Conservation (phyloP, 2,113 vertebrate species). For the Pholis gunnellus region DNA sequence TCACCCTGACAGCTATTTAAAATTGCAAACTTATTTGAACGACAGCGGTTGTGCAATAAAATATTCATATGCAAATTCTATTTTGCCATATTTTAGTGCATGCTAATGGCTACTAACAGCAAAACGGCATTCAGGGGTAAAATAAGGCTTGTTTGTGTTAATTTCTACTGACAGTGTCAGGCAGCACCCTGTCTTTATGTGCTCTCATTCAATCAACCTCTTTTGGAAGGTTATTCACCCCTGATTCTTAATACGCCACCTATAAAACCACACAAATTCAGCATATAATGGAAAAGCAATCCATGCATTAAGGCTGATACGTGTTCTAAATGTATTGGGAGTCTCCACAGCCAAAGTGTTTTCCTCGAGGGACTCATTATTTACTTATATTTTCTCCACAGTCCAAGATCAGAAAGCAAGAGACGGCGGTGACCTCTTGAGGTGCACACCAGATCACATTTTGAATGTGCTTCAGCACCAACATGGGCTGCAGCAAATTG, state of each 20-base stretch:
- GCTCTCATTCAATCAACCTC: conserved; percentile 10
- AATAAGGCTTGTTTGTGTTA: conserved; percentile 1
- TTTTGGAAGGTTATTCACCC: background rate
- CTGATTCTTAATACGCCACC: background rate
- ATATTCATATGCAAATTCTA: conserved; percentile 39
- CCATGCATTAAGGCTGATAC: background rate
- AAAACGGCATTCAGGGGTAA: background rate
- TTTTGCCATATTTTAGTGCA: conserved; percentile 16
- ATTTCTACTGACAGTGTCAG: conserved; percentile 37
- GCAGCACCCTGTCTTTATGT: background rate
- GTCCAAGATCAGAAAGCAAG: background rate
- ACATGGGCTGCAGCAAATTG: background rate
- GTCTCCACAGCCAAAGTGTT: background rate
- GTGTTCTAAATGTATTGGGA: background rate
- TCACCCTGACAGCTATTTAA: conserved; percentile 31
- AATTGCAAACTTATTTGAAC: conserved; percentile 47
- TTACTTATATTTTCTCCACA: background rate
- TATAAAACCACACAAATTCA: background rate
- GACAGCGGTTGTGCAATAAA: conserved; percentile 30
- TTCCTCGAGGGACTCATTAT: background rate
- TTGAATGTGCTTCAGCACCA: conserved; percentile 15
- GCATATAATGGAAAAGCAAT: background rate
- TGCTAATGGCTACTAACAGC: background rate
- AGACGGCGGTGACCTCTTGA: conserved; percentile 9
- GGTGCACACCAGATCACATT: background rate